phyloP scores from a whole-genome alignment of 2,797 vertebrate species.

The Tinamus major region DNA sequence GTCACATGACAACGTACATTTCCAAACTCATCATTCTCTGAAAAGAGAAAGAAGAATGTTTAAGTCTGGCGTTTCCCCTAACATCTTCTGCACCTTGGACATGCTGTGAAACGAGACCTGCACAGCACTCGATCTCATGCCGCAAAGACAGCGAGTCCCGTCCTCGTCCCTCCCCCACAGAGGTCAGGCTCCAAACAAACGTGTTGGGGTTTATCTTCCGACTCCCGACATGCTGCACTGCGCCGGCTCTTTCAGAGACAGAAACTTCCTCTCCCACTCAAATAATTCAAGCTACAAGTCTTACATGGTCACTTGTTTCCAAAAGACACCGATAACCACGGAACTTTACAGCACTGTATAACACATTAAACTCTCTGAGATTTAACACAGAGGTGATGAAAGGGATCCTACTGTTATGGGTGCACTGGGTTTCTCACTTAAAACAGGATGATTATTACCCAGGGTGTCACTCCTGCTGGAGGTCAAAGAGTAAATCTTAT shows the following conservation, averaged over 20 bases:
- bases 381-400: neutral
- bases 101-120: neutral
- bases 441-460: neutral
- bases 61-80: constrained; percentile 43
- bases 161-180: neutral
- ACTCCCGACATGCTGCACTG: neutral
- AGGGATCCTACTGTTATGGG: neutral
- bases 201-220: neutral
- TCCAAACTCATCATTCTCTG: constrained; percentile 89
- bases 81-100: neutral
- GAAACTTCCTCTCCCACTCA: neutral
- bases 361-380: neutral
- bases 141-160: neutral
- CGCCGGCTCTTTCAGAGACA: neutral
- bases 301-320: neutral
- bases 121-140: neutral
- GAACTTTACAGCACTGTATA: neutral
- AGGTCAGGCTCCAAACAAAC: neutral
- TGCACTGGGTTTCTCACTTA: neutral
- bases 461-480: neutral
- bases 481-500: neutral
- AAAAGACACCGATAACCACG: neutral
- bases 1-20: constrained; percentile 90
- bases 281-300: neutral
- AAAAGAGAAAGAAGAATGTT: constrained; percentile 66